Conservation (phyloP, 2,113 vertebrate genomes). For the Xyrauchen texanus region DNA sequence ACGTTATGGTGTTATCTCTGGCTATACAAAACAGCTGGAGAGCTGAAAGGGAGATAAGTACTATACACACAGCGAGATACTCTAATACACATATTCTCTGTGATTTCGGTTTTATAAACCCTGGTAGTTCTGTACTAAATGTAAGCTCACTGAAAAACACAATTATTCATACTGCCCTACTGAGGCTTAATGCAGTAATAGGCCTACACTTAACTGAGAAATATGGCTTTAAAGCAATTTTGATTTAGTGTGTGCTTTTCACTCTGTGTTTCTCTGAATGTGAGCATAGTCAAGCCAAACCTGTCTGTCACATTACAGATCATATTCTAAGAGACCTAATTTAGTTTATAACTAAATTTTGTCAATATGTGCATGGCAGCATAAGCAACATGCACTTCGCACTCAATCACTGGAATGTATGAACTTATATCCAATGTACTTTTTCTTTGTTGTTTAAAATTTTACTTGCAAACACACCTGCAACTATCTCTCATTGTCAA, state of each 20-base stretch:
- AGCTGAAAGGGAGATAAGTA: slow-evolving; percentile 59
- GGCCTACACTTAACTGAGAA: too few relatives aligned
- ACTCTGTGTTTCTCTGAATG: too few relatives aligned
- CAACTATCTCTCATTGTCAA: not conserved
- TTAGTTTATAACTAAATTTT: too few relatives aligned
- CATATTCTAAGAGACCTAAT: too few relatives aligned
- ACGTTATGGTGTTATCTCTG: slow-evolving; percentile 65
- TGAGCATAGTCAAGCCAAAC: too few relatives aligned
- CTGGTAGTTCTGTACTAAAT: not conserved
- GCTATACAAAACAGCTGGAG: slow-evolving; percentile 72
- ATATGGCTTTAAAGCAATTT: too few relatives aligned
- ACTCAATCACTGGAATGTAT: too few relatives aligned
- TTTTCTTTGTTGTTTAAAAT: not conserved
- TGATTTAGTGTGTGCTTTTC: too few relatives aligned
- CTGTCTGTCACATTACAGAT: too few relatives aligned
- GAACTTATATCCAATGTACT: too few relatives aligned
- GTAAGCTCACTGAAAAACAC: not conserved
- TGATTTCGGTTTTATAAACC: slow-evolving; percentile 19
- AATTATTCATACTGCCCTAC: not conserved
- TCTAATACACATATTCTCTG: not conserved
- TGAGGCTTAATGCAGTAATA: not conserved
- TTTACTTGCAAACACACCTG: not conserved
- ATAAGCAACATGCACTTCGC: too few relatives aligned
- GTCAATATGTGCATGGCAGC: too few relatives aligned
- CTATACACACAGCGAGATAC: slow-evolving; percentile 22